A percentile compares a stretch with the other conserved stretches of the same genome.
Conservation (phyloP, 2,797 vertebrate genomes). For the Xiphorhynchus erythropygius region DNA sequence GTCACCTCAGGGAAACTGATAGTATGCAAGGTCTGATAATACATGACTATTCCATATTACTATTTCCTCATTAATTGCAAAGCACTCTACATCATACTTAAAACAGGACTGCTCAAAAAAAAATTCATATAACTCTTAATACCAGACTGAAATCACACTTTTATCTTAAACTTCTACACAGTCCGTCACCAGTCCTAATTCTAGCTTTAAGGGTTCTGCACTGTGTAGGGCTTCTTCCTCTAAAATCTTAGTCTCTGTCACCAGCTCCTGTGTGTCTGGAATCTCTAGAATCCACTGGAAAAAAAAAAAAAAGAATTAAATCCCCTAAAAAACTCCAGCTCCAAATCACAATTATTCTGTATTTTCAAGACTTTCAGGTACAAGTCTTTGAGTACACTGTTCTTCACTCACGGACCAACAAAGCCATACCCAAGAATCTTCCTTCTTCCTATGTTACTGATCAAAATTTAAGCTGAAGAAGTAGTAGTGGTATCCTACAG, state of each 20-base stretch:
- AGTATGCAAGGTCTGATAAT: background rate
- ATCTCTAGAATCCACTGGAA: background rate
- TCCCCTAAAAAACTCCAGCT: fast-evolving
- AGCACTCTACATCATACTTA: background rate
- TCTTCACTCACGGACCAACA: background rate
- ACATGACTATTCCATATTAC: background rate
- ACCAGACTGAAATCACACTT: background rate
- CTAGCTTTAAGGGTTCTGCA: background rate
- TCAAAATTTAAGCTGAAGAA: background rate
- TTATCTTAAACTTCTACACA: background rate
- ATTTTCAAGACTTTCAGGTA: background rate
- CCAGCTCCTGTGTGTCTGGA: background rate
- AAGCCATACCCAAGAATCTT: fast-evolving
- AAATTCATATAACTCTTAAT: background rate
- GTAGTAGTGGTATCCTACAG: background rate
- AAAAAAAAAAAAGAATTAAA: no score
- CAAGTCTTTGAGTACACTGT: background rate
- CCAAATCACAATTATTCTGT: background rate
- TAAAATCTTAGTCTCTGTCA: background rate
- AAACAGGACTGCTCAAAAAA: background rate
- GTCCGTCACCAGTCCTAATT: background rate
- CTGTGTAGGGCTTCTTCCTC: fast-evolving
- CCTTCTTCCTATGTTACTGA: background rate
- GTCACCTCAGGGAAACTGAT: background rate
- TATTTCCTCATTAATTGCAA: background rate